Conservation (phyloP, 2,888 invertebrate genomes). For the Antheraea yamamai region DNA sequence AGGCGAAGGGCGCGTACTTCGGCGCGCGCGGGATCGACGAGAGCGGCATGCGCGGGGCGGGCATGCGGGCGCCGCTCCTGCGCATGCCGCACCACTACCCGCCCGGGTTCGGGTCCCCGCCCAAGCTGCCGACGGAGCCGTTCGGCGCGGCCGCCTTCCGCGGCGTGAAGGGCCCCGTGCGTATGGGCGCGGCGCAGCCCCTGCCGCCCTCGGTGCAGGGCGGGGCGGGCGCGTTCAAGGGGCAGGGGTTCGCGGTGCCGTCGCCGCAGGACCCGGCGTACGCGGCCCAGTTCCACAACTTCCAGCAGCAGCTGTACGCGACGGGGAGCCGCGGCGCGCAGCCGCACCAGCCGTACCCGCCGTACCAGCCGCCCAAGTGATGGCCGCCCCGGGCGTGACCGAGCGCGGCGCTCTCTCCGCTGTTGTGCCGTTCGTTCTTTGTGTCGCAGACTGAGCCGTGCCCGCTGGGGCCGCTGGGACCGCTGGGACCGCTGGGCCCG, state of each 20-base stretch:
- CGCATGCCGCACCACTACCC: constrained; percentile 78
- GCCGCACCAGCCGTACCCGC: constrained; percentile 73
- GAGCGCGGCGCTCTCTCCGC: constrained; percentile 26
- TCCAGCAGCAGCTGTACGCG: constrained; percentile 96
- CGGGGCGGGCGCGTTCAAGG: constrained; percentile 85
- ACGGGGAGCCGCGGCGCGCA: constrained; percentile 81
- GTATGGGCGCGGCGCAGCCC: constrained; percentile 83
- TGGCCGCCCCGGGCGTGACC: constrained; percentile 42
- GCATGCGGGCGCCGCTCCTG: constrained; percentile 70
- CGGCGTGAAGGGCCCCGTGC: constrained; percentile 67
- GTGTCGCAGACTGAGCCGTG: constrained; percentile 28
- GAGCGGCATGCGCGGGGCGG: constrained; percentile 71
- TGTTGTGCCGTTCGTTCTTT: constrained; percentile 34
- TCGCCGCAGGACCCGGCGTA: constrained; percentile 95
- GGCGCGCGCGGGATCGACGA: constrained; percentile 82
- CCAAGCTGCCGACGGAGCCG: constrained; percentile 67
- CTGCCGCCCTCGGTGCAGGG: constrained; percentile 91
- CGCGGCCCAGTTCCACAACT: constrained; percentile 97
- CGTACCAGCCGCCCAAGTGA: constrained; percentile 78
- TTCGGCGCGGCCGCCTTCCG: constrained; percentile 71
- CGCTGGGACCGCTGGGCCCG: background rate
- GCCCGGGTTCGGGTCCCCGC: constrained; percentile 73
- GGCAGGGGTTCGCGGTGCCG: constrained; percentile 91
- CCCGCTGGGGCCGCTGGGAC: background rate
- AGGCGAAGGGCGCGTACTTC: constrained; percentile 87